Evolutionary conservation across 1,140 invertebrate genomes (phyloP).

Genomic region (Maconellicoccus hirsutus): DNA sequence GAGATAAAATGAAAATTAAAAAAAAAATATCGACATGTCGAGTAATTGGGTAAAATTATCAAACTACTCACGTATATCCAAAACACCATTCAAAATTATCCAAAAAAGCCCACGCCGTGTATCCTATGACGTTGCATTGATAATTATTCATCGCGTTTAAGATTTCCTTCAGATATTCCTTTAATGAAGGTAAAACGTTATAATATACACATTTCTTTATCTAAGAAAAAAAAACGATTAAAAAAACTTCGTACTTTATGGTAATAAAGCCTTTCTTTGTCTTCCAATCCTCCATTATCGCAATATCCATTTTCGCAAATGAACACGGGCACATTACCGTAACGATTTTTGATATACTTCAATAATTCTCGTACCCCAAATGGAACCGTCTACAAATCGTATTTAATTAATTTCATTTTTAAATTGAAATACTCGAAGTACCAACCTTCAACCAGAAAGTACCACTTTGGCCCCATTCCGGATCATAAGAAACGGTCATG

Average conservation of each 20-base stretch:
- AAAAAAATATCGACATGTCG: no score
- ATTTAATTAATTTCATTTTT: no score
- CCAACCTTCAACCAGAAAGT: not conserved
- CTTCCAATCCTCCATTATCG: not conserved
- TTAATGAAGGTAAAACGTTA: conserved; percentile 13
- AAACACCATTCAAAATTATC: conserved; percentile 68
- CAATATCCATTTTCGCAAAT: conserved; percentile 37
- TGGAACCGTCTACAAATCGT: conserved; percentile 33
- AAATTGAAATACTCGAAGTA: no score
- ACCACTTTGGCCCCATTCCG: not conserved
- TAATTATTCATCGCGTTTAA: conserved; percentile 51
- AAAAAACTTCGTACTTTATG: not conserved
- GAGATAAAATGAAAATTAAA: no score
- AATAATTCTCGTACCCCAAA: conserved; percentile 37
- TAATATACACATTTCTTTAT: no score
- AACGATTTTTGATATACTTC: conserved; percentile 43
- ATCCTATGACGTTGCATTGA: conserved; percentile 50
- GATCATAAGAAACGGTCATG: not conserved
- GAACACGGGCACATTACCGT: conserved; percentile 47
- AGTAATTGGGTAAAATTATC: no score
- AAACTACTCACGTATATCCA: conserved; percentile 47
- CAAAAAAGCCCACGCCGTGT: conserved; percentile 59
- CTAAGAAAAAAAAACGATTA: not conserved
- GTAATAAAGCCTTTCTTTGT: not conserved
- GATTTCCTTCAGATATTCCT: conserved; percentile 50